These are phyloP conservation scores for Poecile atricapillus DNA, from an alignment of 2,113 vertebrate species.

Conservation along the genomic window DNA sequence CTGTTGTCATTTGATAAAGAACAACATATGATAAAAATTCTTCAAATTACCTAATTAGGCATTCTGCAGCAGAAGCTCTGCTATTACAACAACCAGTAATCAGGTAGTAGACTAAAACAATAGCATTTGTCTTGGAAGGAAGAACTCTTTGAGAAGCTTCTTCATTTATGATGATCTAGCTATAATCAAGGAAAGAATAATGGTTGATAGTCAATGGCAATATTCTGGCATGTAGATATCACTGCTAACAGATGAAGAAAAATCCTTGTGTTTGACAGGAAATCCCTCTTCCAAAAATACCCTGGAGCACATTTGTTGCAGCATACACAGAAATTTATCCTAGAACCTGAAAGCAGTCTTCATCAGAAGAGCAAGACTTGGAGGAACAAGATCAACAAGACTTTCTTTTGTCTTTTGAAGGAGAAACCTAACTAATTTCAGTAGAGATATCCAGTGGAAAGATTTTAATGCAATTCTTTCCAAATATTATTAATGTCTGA, in stretches of 20 bases:
- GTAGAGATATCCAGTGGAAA: neutral
- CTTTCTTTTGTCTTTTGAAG: neutral
- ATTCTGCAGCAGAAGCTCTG: constrained; percentile 33
- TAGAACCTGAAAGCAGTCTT: neutral
- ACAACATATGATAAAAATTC: constrained; percentile 57
- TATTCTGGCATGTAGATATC: neutral
- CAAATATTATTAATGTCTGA: neutral
- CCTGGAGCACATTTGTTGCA: neutral
- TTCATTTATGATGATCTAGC: neutral
- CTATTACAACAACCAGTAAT: constrained; percentile 57
- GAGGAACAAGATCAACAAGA: neutral
- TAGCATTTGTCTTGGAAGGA: constrained; percentile 42
- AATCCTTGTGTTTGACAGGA: neutral
- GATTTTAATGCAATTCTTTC: neutral
- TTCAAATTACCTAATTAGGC: constrained; percentile 68
- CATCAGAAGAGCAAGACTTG: neutral
- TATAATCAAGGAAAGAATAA: neutral
- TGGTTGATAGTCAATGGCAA: neutral
- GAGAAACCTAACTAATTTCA: neutral
- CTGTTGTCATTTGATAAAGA: constrained; percentile 73
- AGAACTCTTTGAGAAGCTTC: neutral
- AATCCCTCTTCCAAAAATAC: neutral
- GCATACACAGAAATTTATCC: neutral
- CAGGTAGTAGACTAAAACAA: constrained; percentile 31
- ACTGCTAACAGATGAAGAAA: neutral